Evolutionary conservation across 2,113 vertebrate species (phyloP), one percentile per base, ranked within the genome.

Genomic region (Elachura formosa): DNA sequence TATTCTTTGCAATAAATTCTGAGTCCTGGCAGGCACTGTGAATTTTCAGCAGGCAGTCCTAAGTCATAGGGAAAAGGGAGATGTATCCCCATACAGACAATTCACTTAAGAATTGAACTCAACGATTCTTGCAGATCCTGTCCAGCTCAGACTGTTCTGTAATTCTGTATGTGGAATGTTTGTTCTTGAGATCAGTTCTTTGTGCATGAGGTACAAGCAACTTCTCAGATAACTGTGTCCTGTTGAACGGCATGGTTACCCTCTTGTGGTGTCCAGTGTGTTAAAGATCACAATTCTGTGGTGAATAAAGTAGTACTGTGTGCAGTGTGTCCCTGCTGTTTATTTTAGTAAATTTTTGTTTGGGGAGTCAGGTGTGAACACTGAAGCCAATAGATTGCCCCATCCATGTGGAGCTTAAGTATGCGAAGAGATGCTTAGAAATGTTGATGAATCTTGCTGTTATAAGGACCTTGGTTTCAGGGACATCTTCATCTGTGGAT

Each of bases 21-120:
- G 5, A 55, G 24, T 84, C 40, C 49, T 56, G 24, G 25, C 18
- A 87, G 38, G 40, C 14, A 6, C 4, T 61, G 31, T 7, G 2
- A 8, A 24, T 76, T 87, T 91, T 69, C 46, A 48, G 31, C 52
- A 38, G 9, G 15, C 18, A 7, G 20, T 62, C 67, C 18, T 43
- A 38, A 76, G 33, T 79, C 43, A 14, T 4, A 51, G 33, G 9
- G 38, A 23, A 46, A 58, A 67, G n/a, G 21, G 51, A 66, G 43
- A n/a, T 2, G 0, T 29, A 23, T 51, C 62, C 45, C 22, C 6
- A 18, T 36, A 33, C 0, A 0, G 21, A 7, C 36, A 36, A 14
- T 58, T 66, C 14, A 22, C 31, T 6, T 67, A 43, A 31, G 31
- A 43, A 11, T 4, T 51, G 45, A 14, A 18, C 26, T 67, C 26